Evolutionary conservation across 37 sponge, comb jelly and placozoan species (phyloP).

Genomic region (Beroe forskalii): DNA sequence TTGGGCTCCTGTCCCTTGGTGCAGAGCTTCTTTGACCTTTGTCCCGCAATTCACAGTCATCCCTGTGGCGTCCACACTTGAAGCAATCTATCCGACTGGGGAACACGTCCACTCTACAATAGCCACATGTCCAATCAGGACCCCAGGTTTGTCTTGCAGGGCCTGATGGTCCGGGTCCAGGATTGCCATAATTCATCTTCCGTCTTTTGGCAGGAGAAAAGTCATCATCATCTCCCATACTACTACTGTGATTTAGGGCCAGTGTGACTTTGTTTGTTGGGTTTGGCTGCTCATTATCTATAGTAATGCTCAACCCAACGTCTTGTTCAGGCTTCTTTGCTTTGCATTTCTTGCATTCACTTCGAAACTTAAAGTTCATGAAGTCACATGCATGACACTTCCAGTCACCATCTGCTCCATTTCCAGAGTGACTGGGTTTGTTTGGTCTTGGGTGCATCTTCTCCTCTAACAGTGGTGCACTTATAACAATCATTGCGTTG

Average conservation of each 20-base stretch:
- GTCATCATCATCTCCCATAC: neutral
- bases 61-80: conserved; percentile 46
- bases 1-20: neutral
- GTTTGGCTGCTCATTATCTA: neutral
- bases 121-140: conserved; percentile 17
- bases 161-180: neutral
- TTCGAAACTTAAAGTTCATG: neutral
- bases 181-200: neutral
- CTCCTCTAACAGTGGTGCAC: conserved; percentile 20
- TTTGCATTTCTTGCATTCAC: conserved; percentile 6
- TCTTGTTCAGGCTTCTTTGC: neutral
- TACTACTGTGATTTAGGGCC: neutral
- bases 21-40: neutral
- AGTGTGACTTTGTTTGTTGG: neutral
- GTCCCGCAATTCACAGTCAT: conserved; percentile 16
- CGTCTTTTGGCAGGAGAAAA: neutral
- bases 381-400: neutral
- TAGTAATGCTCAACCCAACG: neutral
- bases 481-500: conserved; percentile 17
- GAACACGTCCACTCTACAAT: conserved; percentile 21
- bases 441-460: neutral
- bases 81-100: conserved; percentile 28
- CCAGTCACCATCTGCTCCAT: neutral
- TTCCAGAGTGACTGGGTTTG: neutral
- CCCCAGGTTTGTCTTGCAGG: neutral